Evolutionary conservation across 2,113 vertebrate genomes (phyloP).

Genomic region (Dasyornis broadbenti): DNA sequence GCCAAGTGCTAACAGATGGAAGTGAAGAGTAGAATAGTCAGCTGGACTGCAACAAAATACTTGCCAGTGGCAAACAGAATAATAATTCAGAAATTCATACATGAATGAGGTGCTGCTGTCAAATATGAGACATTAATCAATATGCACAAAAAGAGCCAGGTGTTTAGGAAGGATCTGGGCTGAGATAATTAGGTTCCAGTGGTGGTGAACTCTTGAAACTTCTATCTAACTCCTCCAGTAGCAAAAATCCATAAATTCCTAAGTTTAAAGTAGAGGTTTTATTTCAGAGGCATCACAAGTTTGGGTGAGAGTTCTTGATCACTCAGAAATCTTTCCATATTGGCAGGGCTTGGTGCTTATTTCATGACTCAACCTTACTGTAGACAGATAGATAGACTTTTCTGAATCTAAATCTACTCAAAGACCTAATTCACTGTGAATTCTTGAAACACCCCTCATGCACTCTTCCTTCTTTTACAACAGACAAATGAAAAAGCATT

Average conservation of each 20-base stretch:
- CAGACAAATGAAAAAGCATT: neutral
- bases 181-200: neutral
- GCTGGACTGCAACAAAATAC: neutral
- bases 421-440: neutral
- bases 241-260: neutral
- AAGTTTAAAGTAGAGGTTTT: neutral
- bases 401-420: neutral
- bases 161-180: neutral
- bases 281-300: neutral
- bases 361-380: neutral
- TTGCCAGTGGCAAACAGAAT: neutral
- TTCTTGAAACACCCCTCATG: neutral
- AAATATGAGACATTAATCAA: neutral
- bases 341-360: neutral
- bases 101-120: neutral
- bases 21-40: neutral
- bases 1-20: constrained; percentile 30
- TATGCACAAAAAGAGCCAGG: neutral
- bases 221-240: neutral
- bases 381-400: neutral
- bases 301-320: neutral
- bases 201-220: neutral
- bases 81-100: neutral
- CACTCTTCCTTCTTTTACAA: neutral
- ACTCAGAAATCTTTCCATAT: neutral